These are phyloP conservation scores for Indri indri DNA, from an alignment of 2,113 vertebrate species.

Conservation along the genomic window DNA sequence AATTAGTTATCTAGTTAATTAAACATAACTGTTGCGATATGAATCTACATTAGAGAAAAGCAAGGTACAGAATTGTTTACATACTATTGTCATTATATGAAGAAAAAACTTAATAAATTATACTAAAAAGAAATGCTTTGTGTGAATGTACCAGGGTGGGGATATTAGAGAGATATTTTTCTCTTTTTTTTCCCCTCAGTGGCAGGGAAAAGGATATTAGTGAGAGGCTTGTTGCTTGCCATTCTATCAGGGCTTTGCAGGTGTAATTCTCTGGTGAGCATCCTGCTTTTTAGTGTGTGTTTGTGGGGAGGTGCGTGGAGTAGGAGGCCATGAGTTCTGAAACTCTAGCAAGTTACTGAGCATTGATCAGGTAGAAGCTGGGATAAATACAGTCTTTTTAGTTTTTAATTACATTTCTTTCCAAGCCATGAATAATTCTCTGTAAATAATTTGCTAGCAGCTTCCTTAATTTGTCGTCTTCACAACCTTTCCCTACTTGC, in stretches of 20 bases:
- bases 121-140: not conserved
- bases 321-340: not conserved
- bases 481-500: not conserved
- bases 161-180: not conserved
- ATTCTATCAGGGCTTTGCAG: not conserved
- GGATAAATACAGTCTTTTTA: not conserved
- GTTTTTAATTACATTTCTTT: not conserved
- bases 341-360: not conserved
- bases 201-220: not conserved
- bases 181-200: not conserved
- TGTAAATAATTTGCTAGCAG: conserved; percentile 1
- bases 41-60: conserved; percentile 12
- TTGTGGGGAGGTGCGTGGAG: no score
- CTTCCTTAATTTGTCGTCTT: not conserved
- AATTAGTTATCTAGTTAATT: not conserved
- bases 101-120: not conserved
- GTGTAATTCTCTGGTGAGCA: not conserved
- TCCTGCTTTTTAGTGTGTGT: not conserved
- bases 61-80: not conserved
- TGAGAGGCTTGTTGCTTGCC: not conserved
- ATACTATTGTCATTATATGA: not conserved
- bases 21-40: not conserved
- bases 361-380: not conserved
- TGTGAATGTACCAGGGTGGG: not conserved
- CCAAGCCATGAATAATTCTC: not conserved